A percentile compares a stretch with the other conserved stretches of the same genome.
Conservation (phyloP, 2,113 vertebrate species). For the Leptosomus discolor region DNA sequence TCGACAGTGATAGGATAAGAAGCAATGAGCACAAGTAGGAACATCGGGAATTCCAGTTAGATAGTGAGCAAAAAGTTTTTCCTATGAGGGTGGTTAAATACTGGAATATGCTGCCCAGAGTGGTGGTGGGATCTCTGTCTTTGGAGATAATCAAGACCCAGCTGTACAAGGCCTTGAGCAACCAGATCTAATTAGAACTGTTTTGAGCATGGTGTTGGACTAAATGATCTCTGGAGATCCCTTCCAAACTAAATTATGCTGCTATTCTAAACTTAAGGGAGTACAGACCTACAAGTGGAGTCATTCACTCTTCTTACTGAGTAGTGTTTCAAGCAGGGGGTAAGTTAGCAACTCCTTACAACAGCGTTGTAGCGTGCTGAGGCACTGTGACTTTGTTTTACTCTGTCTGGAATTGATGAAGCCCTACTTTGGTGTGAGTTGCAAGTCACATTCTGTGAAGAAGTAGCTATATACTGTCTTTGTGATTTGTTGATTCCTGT, state of each 20-base stretch:
- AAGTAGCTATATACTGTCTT: background rate
- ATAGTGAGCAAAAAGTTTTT: background rate
- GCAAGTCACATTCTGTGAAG: background rate
- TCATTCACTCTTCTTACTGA: background rate
- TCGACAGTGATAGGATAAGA: background rate
- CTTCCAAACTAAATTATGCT: background rate
- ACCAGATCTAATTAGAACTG: background rate
- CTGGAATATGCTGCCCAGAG: background rate
- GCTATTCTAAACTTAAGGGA: background rate
- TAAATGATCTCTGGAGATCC: background rate
- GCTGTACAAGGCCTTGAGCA: background rate
- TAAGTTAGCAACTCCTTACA: background rate
- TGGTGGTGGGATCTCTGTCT: background rate
- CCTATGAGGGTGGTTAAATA: background rate
- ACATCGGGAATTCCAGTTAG: background rate
- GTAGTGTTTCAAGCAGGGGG: background rate
- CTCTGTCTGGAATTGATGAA: background rate
- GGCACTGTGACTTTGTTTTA: background rate
- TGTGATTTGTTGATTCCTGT: background rate
- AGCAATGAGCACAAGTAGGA: background rate
- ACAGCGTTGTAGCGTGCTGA: background rate
- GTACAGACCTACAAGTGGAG: background rate
- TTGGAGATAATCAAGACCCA: background rate
- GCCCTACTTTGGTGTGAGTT: background rate
- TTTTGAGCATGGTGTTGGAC: background rate